Conservation (phyloP, 2,113 vertebrate species). For the Heterotilapia buettikoferi region DNA sequence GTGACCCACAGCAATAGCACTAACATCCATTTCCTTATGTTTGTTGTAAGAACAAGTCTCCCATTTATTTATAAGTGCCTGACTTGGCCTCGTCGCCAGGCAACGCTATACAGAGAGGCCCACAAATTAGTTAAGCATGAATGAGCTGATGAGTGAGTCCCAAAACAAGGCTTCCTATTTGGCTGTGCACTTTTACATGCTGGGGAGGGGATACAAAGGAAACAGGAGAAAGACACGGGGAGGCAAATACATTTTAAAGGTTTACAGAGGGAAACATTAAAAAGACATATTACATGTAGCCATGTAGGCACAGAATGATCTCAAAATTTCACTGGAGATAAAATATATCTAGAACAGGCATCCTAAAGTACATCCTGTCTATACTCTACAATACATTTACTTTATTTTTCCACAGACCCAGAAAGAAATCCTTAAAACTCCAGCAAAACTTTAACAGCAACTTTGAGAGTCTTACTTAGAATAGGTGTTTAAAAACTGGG, state of each 20-base stretch:
- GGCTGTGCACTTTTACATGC: conserved; percentile 9
- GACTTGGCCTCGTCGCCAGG: conserved; percentile 41
- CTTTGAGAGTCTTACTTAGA: neutral
- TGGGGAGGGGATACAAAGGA: neutral
- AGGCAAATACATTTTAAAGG: neutral
- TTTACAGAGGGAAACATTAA: neutral
- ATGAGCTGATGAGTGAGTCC: conserved; percentile 32
- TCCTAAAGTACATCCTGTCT: neutral
- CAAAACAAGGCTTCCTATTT: conserved; percentile 32
- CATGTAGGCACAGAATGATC: neutral
- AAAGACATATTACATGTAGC: neutral
- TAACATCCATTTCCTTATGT: conserved; percentile 13
- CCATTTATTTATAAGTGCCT: conserved; percentile 36
- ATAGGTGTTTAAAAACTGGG: neutral
- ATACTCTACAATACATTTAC: neutral
- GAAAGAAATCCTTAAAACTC: neutral
- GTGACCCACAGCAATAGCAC: neutral
- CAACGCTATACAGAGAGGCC: conserved; percentile 34
- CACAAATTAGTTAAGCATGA: conserved; percentile 47
- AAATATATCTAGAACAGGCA: neutral
- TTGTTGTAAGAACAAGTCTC: conserved; percentile 29
- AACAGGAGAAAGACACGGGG: neutral
- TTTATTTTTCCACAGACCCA: neutral
- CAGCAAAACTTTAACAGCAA: neutral
- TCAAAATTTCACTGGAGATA: neutral